These are phyloP conservation scores for Benthosema pterotum DNA, from an alignment of 2,797 vertebrate species.

Conservation along the genomic window DNA sequence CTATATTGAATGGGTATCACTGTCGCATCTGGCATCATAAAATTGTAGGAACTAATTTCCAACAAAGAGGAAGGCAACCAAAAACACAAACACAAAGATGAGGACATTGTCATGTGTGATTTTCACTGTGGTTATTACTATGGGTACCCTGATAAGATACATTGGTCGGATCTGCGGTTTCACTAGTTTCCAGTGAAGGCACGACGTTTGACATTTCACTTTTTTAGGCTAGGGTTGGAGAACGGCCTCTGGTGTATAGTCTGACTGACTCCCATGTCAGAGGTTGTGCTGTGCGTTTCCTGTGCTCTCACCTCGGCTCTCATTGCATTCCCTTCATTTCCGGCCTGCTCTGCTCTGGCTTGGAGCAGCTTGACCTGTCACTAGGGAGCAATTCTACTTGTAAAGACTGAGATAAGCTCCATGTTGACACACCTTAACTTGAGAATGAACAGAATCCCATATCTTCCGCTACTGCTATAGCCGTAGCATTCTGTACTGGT, in stretches of 20 bases:
- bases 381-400: not conserved
- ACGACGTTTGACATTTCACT: no score
- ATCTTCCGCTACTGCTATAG: no score
- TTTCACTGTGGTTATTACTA: no score
- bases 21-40: not conserved
- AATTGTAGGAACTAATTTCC: slow-evolving; percentile 13
- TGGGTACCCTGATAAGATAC: no score
- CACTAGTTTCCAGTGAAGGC: no score
- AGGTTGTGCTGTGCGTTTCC: slow-evolving; percentile 11
- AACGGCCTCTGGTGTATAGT: not conserved
- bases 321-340: slow-evolving; percentile 5
- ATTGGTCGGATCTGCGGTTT: no score
- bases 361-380: not conserved
- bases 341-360: slow-evolving; percentile 1
- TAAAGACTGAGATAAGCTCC: not conserved
- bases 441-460: no score
- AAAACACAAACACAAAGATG: not conserved
- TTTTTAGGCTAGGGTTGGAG: no score
- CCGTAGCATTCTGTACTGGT: no score
- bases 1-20: not conserved
- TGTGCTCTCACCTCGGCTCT: slow-evolving; percentile 2
- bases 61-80: slow-evolving; percentile 13
- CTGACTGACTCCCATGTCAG: slow-evolving; percentile 19
- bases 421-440: not conserved
- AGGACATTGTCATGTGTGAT: no score